These are phyloP conservation scores for Melinaea marsaeus DNA, from an alignment of 2,888 invertebrate species.

Conservation along the genomic window DNA sequence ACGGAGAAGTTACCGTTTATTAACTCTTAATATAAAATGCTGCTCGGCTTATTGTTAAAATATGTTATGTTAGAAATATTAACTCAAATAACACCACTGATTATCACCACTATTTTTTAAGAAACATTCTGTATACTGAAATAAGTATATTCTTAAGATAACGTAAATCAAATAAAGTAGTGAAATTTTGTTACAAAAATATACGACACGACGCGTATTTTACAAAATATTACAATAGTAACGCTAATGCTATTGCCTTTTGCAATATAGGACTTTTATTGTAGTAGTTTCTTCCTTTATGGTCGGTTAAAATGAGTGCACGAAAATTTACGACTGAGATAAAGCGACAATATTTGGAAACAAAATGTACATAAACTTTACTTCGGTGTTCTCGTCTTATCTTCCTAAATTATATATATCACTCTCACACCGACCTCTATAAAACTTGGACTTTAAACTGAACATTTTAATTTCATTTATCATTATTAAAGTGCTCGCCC, in stretches of 20 bases:
- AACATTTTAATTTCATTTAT: constrained; percentile 22
- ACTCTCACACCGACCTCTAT: constrained; percentile 10
- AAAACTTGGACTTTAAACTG: constrained; percentile 14
- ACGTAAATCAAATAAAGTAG: too few species aligned
- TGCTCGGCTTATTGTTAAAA: too few species aligned
- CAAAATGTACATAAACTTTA: constrained; percentile 30
- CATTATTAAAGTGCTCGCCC: constrained; percentile 11
- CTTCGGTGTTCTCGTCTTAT: constrained; percentile 9
- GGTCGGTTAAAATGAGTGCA: constrained; percentile 32
- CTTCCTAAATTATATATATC: neutral
- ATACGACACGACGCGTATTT: constrained; percentile 14
- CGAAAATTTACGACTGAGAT: constrained; percentile 32
- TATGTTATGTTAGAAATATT: too few species aligned
- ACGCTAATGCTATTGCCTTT: constrained; percentile 24
- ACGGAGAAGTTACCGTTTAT: too few species aligned
- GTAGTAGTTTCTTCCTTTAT: constrained; percentile 34
- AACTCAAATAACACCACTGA: too few species aligned
- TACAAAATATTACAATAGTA: constrained; percentile 26
- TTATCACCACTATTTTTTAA: too few species aligned
- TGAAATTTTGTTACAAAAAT: constrained; percentile 10
- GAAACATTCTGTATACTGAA: too few species aligned
- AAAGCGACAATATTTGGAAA: constrained; percentile 34
- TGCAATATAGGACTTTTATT: constrained; percentile 29
- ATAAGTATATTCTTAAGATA: too few species aligned
- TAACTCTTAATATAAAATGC: too few species aligned